Conservation (phyloP, 2,888 invertebrate species). For the Cartodere bifasciata region DNA sequence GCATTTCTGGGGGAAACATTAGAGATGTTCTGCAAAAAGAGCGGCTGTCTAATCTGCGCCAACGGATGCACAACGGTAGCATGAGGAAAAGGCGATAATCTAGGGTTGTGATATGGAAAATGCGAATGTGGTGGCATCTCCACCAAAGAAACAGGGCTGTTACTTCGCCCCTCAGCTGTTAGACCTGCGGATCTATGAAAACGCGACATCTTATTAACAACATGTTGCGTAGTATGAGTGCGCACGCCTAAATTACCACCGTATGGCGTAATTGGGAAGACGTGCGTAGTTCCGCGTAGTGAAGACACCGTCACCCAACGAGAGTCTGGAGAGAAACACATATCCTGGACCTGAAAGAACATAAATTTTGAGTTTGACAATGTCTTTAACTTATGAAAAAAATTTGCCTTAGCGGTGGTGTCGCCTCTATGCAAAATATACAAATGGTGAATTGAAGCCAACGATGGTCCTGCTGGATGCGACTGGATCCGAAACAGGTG, state of each 20-base stretch:
- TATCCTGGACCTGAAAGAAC: constrained; percentile 90
- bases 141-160: constrained; percentile 49
- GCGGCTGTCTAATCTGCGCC: constrained; percentile 71
- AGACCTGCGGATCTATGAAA: constrained; percentile 95
- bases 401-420: constrained; percentile 88
- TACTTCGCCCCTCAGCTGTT: constrained; percentile 52
- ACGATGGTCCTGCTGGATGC: constrained; percentile 67
- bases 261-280: constrained; percentile 94
- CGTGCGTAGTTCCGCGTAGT: constrained; percentile 91
- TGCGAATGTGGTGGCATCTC: constrained; percentile 35
- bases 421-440: constrained; percentile 92
- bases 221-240: constrained; percentile 88
- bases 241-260: constrained; percentile 84
- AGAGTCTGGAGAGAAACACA: constrained; percentile 82
- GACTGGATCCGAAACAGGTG: constrained; percentile 90
- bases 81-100: constrained; percentile 82
- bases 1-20: constrained; percentile 39
- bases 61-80: constrained; percentile 69
- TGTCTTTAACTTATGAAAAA: too few relatives aligned
- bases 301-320: constrained; percentile 97
- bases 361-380: too few relatives aligned
- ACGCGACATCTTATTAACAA: constrained; percentile 81
- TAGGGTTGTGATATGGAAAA: constrained; percentile 76
- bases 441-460: constrained; percentile 87
- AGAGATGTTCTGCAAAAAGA: constrained; percentile 37